Base-by-base conservation (phyloP, 1,140 invertebrate genomes). In the Mizuhopecten yessoensis region DNA sequence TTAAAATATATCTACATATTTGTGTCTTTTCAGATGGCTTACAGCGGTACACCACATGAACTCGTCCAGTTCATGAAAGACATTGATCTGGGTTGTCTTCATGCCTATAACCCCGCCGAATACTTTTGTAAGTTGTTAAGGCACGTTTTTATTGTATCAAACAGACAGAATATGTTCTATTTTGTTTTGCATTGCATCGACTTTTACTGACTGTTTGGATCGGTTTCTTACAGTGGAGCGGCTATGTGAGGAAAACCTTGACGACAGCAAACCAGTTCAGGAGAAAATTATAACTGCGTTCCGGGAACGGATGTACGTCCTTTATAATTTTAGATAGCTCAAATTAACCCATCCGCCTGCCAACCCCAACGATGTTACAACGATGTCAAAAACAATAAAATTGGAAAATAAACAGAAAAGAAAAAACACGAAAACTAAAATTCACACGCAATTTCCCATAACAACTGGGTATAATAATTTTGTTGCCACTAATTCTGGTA, bases 211-310 rank as follows among this genome's bases (percentile, higher is more conserved):
- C 20, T 34, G 33, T 29, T 75, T 75, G n/a, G 17, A n/a, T 89
- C 34, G 34, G 13, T 33, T 86, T 29, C 36, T 20, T 45, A 34
- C 89, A 92, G 92, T 92, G 33, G 90, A 92, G 36, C 42, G 91
- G 34, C 45, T 92, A 3, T 90, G 86, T 88, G 88, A 91, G n/a
- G 89, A 91, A 33, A 88, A 34, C 34, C 29, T 91, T 20, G 57
- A 91, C 42, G 92, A 92, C 49, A 86, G 20, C 13, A 86, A 57
- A 33, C 90, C 90, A 34, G 42, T 91, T 15, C 92, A 92, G 39
- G 88, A 91, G 0, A 92, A 91, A 88, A 91, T 92, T 33, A 39
- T 90, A 33, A 34, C 90, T n/a, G 87, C 86, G 7, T 86, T 87
- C 34, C 86, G 89, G 34, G 87, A 86, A 34, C 86, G 33, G 57